A percentile compares a stretch with the other conserved stretches of the same genome.
phyloP scores from a whole-genome alignment of 1,140 invertebrate species.

The Cotesia glomerata region DNA sequence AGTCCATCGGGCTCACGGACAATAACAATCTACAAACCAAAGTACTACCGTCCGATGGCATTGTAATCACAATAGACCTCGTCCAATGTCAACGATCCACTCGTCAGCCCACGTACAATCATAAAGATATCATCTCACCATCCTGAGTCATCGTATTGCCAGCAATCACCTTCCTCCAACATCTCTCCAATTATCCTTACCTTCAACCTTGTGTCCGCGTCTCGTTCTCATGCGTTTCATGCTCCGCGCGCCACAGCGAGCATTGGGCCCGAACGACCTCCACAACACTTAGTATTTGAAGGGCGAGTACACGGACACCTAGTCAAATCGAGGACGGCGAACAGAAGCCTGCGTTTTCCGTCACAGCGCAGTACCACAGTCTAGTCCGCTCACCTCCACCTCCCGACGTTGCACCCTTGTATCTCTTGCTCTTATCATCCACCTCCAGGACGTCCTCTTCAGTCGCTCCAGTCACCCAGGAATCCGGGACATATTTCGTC shows the following conservation, averaged over 20 bases:
- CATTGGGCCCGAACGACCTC: slow-evolving; percentile 9
- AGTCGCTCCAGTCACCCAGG: slow-evolving; percentile 24
- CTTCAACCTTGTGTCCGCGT: slow-evolving; percentile 5
- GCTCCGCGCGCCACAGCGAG: neutral
- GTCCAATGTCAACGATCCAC: slow-evolving; percentile 29
- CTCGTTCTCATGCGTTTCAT: neutral
- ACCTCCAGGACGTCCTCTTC: slow-evolving; percentile 12
- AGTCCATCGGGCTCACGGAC: slow-evolving; percentile 7
- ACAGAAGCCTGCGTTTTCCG: slow-evolving; percentile 18
- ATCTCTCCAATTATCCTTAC: neutral
- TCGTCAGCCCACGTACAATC: slow-evolving; percentile 12
- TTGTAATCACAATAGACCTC: slow-evolving; percentile 26
- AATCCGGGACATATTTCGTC: slow-evolving; percentile 36
- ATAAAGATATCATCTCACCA: slow-evolving; percentile 24
- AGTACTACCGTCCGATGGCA: neutral
- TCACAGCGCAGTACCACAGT: slow-evolving; percentile 27
- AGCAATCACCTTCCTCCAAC: neutral
- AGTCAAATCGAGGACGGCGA: neutral
- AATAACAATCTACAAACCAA: neutral
- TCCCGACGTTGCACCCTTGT: slow-evolving; percentile 10
- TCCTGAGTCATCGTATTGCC: slow-evolving; percentile 26
- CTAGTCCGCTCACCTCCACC: neutral
- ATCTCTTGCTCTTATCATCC: slow-evolving; percentile 8
- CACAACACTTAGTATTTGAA: neutral
- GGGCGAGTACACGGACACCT: slow-evolving; percentile 7